phyloP scores from a whole-genome alignment of 2,113 vertebrate species.

The Odobenus rosmarus region DNA sequence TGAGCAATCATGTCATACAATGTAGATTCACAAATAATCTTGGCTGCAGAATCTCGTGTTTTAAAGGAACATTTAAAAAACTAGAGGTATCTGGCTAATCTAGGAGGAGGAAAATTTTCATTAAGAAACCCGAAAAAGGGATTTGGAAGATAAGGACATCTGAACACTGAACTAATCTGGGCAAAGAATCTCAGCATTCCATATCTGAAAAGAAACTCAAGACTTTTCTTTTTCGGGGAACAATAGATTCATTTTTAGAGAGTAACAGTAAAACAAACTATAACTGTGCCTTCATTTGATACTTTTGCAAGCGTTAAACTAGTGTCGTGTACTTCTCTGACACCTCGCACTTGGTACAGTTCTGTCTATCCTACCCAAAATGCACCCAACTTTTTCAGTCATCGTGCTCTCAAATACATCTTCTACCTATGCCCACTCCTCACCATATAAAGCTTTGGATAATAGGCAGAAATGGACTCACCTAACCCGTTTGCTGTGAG shows the following conservation, averaged over 20 bases:
- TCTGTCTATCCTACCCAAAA: neutral
- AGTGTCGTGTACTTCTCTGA: neutral
- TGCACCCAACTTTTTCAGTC: neutral
- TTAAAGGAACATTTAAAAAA: conserved; percentile 45
- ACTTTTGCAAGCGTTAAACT: neutral
- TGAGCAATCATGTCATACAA: neutral
- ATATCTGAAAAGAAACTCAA: conserved; percentile 26
- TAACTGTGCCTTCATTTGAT: neutral
- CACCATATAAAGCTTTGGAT: neutral
- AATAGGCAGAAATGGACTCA: neutral
- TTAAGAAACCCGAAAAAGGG: conserved; percentile 30
- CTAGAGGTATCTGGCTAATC: neutral
- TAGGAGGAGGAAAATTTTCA: neutral
- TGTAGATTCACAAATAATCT: conserved; percentile 28
- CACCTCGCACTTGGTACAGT: neutral
- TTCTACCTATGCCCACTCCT: neutral
- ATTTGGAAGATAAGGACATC: neutral
- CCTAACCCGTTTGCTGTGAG: neutral
- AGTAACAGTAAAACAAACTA: conserved; percentile 23
- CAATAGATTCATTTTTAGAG: neutral
- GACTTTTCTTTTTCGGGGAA: neutral
- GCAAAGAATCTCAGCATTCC: neutral
- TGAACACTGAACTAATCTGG: neutral
- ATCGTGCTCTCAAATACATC: neutral
- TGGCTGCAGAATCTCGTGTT: neutral